These are phyloP conservation scores for Paramuricea clavata DNA, from an alignment of 92 coral and sea anemone genomes.

Conservation along the genomic window DNA sequence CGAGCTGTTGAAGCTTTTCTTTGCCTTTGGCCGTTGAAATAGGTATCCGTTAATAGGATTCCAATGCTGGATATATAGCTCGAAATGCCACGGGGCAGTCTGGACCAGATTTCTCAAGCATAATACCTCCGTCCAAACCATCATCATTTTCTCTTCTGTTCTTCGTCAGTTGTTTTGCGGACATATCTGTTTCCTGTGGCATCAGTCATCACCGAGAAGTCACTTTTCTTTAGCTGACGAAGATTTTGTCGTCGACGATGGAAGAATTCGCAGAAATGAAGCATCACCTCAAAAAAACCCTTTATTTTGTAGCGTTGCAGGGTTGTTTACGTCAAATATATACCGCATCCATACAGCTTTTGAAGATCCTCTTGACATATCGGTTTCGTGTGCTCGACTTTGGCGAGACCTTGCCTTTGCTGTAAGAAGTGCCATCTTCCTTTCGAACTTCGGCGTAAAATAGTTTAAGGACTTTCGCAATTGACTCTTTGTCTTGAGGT, in stretches of 20 bases:
- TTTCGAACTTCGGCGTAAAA: background rate
- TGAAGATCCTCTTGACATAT: constrained; percentile 56
- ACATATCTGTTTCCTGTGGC: background rate
- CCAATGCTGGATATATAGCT: constrained; percentile 2
- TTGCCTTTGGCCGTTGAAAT: constrained; percentile 45
- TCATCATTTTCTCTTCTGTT: constrained; percentile 45
- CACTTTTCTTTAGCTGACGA: constrained; percentile 57
- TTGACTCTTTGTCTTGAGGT: background rate
- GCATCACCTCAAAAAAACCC: constrained; percentile 73
- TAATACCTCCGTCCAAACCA: constrained; percentile 20
- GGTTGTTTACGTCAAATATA: constrained; percentile 45
- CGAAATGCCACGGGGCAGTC: constrained; percentile 48
- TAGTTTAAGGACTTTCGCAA: background rate
- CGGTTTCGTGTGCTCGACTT: constrained; percentile 57
- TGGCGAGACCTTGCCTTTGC: constrained; percentile 49
- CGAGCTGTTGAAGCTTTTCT: background rate
- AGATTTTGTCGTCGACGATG: constrained; percentile 70
- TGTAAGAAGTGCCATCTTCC: background rate
- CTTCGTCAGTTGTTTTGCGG: constrained; percentile 29
- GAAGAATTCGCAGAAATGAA: constrained; percentile 70
- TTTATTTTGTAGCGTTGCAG: constrained; percentile 70
- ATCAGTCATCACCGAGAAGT: background rate
- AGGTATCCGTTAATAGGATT: constrained; percentile 14
- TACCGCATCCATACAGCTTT: constrained; percentile 60
- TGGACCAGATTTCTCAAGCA: constrained; percentile 30